Percentiles rank a stretch among this genome's conserved stretches.
Evolutionary conservation across 1,140 invertebrate genomes (phyloP).

Genomic region (Cydia strobilella): DNA sequence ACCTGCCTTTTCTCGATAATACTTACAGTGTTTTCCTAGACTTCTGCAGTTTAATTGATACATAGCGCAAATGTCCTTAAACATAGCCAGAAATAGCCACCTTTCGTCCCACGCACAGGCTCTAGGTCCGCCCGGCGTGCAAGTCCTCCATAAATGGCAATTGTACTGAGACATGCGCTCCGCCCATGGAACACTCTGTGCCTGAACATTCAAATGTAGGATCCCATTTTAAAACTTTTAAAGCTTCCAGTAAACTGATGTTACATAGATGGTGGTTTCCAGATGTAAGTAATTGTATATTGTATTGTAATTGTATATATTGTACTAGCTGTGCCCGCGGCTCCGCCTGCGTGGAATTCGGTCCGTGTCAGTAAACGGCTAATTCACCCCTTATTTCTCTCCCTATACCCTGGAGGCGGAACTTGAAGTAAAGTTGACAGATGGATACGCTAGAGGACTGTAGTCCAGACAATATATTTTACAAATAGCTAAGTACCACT

Average conservation of each 20-base stretch:
- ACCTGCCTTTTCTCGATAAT: not conserved
- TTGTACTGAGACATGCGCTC: not conserved
- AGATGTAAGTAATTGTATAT: too few relatives aligned
- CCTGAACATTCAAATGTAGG: not conserved
- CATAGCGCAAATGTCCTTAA: not conserved
- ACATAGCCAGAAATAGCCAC: not conserved
- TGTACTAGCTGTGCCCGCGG: too few relatives aligned
- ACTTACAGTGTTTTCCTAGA: not conserved
- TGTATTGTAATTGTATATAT: too few relatives aligned
- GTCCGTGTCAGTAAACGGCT: too few relatives aligned
- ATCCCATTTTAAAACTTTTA: not conserved
- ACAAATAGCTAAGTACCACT: too few relatives aligned
- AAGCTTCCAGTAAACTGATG: not conserved
- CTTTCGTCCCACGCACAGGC: not conserved
- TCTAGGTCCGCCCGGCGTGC: not conserved
- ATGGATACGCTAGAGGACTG: too few relatives aligned
- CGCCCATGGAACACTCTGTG: not conserved
- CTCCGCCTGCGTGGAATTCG: too few relatives aligned
- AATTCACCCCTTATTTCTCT: too few relatives aligned
- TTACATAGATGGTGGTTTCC: too few relatives aligned
- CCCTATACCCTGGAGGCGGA: too few relatives aligned
- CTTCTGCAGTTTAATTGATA: not conserved
- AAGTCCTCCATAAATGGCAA: not conserved
- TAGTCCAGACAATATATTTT: too few relatives aligned
- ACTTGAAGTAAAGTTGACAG: too few relatives aligned